Evolutionary conservation across 2,113 vertebrate species (phyloP).

Genomic region (Columbina picui): DNA sequence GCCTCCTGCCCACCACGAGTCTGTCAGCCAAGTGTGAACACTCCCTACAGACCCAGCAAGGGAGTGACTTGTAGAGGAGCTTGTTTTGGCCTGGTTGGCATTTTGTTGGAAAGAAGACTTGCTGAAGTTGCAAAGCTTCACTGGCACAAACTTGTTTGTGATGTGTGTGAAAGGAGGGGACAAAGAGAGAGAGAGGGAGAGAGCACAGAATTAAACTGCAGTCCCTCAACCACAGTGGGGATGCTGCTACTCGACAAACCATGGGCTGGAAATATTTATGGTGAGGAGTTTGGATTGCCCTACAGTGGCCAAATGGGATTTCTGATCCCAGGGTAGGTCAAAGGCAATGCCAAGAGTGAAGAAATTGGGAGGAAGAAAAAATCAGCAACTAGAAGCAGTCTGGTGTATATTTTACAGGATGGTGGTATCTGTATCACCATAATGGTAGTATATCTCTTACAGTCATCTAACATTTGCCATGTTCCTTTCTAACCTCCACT

Average conservation of each 20-base stretch:
- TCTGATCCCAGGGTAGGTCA: not conserved
- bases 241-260: not conserved
- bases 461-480: not conserved
- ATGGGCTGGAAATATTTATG: not conserved
- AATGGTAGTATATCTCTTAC: not conserved
- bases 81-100: not conserved
- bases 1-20: rapidly evolving
- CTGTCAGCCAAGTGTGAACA: not conserved
- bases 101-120: not conserved
- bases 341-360: not conserved
- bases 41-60: rapidly evolving
- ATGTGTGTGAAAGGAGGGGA: not conserved
- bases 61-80: not conserved
- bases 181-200: not conserved
- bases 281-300: conserved; percentile 5
- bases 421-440: not conserved
- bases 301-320: conserved; percentile 14
- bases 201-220: not conserved
- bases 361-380: not conserved
- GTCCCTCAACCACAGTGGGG: not conserved
- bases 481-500: not conserved
- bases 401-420: not conserved
- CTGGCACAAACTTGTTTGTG: not conserved
- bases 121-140: not conserved
- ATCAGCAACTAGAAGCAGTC: not conserved